These are phyloP conservation scores for Austrofundulus limnaeus DNA, from an alignment of 2,113 vertebrate genomes.

Conservation along the genomic window DNA sequence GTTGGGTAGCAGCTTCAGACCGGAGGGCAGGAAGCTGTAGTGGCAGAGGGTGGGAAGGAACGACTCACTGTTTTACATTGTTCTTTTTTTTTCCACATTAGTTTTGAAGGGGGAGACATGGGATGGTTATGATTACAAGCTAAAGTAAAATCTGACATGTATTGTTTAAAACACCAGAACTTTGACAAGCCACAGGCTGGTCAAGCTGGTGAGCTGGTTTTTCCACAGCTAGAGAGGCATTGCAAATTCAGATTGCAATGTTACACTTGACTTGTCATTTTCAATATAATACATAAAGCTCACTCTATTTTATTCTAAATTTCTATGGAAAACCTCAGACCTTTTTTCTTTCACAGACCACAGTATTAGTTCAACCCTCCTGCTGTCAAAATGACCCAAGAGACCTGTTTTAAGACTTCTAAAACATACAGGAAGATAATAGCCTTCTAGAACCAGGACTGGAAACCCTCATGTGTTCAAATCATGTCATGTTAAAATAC, in stretches of 20 bases:
- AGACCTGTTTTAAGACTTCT: no score
- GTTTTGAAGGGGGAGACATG: slow-evolving; percentile 49
- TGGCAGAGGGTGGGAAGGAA: slow-evolving; percentile 52
- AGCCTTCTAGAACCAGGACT: no score
- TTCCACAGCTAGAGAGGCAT: not conserved
- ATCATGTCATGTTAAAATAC: not conserved
- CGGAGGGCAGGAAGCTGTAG: slow-evolving; percentile 30
- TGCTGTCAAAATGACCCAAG: no score
- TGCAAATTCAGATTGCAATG: no score
- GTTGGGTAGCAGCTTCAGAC: slow-evolving; percentile 32
- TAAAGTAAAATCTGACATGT: not conserved
- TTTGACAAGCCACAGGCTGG: not conserved
- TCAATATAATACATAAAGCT: not conserved
- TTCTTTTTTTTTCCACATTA: slow-evolving; percentile 45
- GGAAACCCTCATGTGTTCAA: no score
- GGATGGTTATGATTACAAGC: slow-evolving; percentile 50
- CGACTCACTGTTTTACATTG: slow-evolving; percentile 36
- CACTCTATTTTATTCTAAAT: not conserved
- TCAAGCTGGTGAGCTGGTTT: not conserved
- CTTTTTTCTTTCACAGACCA: not conserved
- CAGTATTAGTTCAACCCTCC: not conserved
- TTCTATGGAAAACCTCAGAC: no score
- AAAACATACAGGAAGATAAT: no score
- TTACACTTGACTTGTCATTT: not conserved
- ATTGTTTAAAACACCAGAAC: not conserved